Evolutionary conservation across 2,797 vertebrate genomes (phyloP), one percentile per base, ranked within the genome.

Genomic region (Graptemys geographica): DNA sequence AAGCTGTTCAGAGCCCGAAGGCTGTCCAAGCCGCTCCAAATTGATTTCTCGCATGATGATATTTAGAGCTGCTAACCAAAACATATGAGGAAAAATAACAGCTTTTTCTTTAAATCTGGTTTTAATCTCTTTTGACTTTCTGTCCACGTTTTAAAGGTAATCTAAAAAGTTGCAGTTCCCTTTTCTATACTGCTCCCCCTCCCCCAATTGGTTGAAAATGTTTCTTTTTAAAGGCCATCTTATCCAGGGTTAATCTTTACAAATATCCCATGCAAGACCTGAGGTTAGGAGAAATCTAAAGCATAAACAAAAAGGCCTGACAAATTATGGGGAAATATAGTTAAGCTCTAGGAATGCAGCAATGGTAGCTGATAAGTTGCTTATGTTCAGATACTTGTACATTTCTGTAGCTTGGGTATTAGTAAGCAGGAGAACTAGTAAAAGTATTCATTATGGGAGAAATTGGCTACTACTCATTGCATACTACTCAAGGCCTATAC

Each of bases 11-110:
- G 88, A 89, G 90, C 95, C 95, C 92, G 52, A 94, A 96, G 92
- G 91, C 87, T 95, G 95, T 97, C 95, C 96, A 90, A 92, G 96
- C 93, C 95, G 83, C 94, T 94, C 87, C 59, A 94, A 93, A 96
- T 95, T 95, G 93, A 96, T 96, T 97, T 86, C 79, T 97, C 88
- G 93, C 90, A 65, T 90, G 95, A 86, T 96, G 95, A 57, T 95
- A 93, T 97, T 96, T 95, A 95, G 90, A 89, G 82, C 76, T 79
- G 56, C 82, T 93, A 92, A 90, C 89, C 94, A 86, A 90, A 95
- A 95, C 89, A 95, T 0, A 59, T 89, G 94, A 95, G 86, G 79
- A 94, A 92, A 95, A 49, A 62, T 31, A 6, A 80, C 69, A 23
- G 81, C 37, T 82, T 51, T 93, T 92, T 93, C 80, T 41, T 62